phyloP scores from a whole-genome alignment of 2,797 vertebrate species.

The Xenopus petersii region DNA sequence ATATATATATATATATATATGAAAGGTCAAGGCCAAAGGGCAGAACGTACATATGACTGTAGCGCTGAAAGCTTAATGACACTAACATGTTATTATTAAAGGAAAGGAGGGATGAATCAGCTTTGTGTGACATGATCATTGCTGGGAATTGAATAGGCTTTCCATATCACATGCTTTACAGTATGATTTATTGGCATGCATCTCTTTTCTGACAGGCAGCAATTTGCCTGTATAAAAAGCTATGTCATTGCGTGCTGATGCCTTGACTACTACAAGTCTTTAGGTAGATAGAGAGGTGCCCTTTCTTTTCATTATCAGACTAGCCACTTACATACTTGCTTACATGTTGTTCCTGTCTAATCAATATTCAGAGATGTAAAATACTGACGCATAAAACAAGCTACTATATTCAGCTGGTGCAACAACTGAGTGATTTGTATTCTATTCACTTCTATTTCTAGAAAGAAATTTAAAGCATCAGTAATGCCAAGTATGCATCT shows the following conservation, averaged over 20 bases:
- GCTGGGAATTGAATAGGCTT: not conserved
- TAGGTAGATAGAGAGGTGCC: too few relatives aligned
- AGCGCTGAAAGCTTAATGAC: not conserved
- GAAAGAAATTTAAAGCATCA: too few relatives aligned
- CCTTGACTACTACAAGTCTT: too few relatives aligned
- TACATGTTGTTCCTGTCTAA: too few relatives aligned
- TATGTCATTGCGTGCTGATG: not conserved
- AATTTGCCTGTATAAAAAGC: not conserved
- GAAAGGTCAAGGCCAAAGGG: not conserved
- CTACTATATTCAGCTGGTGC: too few relatives aligned
- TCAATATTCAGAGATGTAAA: too few relatives aligned
- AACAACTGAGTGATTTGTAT: too few relatives aligned
- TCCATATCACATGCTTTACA: not conserved
- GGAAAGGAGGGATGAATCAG: not conserved
- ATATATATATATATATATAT: not conserved
- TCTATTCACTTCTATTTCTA: too few relatives aligned
- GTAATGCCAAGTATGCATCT: too few relatives aligned
- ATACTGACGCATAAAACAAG: too few relatives aligned
- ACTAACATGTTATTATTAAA: not conserved
- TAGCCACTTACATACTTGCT: too few relatives aligned
- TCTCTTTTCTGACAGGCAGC: not conserved
- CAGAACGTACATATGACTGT: not conserved
- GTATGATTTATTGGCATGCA: not conserved
- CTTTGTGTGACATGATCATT: not conserved
- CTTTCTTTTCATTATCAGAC: too few relatives aligned